These are phyloP conservation scores for Microctenopoma stevenorrisi DNA, from an alignment of 2,797 vertebrate genomes.

Conservation along the genomic window DNA sequence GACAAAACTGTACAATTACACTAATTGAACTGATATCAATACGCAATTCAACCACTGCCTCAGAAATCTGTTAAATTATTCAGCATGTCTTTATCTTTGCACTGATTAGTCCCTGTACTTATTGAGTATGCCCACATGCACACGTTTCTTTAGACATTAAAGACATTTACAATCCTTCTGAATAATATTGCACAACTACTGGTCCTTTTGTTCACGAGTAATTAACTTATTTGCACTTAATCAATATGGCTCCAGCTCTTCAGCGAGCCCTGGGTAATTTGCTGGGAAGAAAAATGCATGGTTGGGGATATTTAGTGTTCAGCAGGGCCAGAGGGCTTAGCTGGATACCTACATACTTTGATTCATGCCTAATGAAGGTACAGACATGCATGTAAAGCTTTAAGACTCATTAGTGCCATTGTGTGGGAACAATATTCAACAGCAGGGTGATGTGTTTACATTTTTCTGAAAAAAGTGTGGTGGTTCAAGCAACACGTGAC, in stretches of 20 bases:
- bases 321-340: neutral
- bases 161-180: neutral
- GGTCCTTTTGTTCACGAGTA: constrained; percentile 3
- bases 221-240: constrained; percentile 33
- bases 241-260: constrained; percentile 27
- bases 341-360: constrained; percentile 8
- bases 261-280: constrained; percentile 14
- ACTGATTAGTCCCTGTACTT: neutral
- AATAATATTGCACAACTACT: constrained; percentile 11
- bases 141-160: neutral
- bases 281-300: neutral
- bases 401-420: neutral
- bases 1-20: neutral
- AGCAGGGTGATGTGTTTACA: neutral
- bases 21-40: constrained; percentile 6
- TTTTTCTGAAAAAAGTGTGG: too few species aligned
- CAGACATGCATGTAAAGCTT: neutral
- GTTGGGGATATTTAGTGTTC: neutral
- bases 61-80: neutral
- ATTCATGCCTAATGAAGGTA: neutral
- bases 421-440: neutral
- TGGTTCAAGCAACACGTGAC: too few species aligned
- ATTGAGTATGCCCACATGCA: neutral
- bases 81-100: neutral
- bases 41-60: neutral